Conservation (phyloP, 2,113 vertebrate genomes). For the Nematolebias whitei region DNA sequence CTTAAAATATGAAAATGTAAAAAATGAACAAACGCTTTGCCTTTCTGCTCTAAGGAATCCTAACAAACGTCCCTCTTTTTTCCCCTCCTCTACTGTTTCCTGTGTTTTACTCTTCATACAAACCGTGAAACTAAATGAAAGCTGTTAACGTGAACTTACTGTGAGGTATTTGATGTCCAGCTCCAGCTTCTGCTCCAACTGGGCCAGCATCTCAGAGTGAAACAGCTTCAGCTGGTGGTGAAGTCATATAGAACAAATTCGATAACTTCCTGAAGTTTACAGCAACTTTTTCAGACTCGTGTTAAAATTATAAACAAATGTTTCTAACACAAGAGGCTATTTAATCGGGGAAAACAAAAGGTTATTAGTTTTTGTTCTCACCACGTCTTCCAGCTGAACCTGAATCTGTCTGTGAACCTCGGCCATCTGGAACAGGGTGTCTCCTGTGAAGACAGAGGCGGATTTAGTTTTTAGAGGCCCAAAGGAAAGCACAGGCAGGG, state of each 20-base stretch:
- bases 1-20: too few relatives aligned
- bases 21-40: too few relatives aligned
- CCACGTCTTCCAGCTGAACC: slow-evolving; percentile 86
- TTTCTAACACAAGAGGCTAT: too few relatives aligned
- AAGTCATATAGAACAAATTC: neutral
- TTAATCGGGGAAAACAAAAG: too few relatives aligned
- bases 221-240: slow-evolving; percentile 83
- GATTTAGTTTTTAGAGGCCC: too few relatives aligned
- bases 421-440: slow-evolving; percentile 88
- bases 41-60: too few relatives aligned
- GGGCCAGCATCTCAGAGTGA: slow-evolving; percentile 85
- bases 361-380: slow-evolving; percentile 60
- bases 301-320: too few relatives aligned
- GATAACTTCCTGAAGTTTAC: neutral
- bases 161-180: slow-evolving; percentile 87
- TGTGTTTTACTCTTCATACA: too few relatives aligned
- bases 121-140: neutral
- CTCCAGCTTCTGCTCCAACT: slow-evolving; percentile 87
- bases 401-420: slow-evolving; percentile 88
- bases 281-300: neutral
- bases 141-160: slow-evolving; percentile 37
- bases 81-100: too few relatives aligned
- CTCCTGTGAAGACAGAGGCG: slow-evolving; percentile 69
- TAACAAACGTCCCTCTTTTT: too few relatives aligned
- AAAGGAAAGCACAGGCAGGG: too few relatives aligned